A percentile compares a stretch with the other conserved stretches of the same genome.
Evolutionary conservation across 2,113 vertebrate genomes (phyloP).

Genomic region (Pica pica): DNA sequence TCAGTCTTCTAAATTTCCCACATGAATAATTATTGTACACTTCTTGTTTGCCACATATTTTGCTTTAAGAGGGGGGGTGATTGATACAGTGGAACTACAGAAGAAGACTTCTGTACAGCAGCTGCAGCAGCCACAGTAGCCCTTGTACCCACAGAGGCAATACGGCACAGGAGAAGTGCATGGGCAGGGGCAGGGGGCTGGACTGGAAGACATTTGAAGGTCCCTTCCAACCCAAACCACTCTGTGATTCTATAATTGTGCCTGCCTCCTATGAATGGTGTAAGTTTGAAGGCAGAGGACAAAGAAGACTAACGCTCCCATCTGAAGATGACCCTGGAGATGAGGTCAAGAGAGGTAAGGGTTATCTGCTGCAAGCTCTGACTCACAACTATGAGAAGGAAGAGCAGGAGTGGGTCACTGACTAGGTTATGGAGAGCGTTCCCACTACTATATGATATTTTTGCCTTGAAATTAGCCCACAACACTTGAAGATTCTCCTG

Average conservation of each 20-base stretch:
- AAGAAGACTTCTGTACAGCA: not conserved
- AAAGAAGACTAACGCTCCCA: not conserved
- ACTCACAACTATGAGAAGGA: rapidly evolving
- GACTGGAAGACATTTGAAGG: not conserved
- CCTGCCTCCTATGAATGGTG: rapidly evolving
- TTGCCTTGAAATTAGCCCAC: not conserved
- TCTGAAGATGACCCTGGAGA: not conserved
- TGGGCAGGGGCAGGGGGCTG: rapidly evolving
- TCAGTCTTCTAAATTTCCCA: not conserved
- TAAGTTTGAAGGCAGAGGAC: not conserved
- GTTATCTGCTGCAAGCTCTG: not conserved
- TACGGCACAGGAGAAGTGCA: rapidly evolving
- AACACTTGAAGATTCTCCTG: not conserved
- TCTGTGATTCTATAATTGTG: not conserved
- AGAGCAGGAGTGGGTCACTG: not conserved
- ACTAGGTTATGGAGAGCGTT: not conserved
- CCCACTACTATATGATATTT: not conserved
- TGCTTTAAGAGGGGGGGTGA: not conserved
- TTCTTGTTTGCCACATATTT: not conserved
- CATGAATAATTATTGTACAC: not conserved
- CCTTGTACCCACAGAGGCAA: not conserved
- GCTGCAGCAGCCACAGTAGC: not conserved
- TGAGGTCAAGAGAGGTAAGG: not conserved
- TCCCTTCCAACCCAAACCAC: not conserved
- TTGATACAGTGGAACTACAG: not conserved